Base-by-base conservation (phyloP, 1,140 invertebrate species). In the Zeugodacus cucurbitae region DNA sequence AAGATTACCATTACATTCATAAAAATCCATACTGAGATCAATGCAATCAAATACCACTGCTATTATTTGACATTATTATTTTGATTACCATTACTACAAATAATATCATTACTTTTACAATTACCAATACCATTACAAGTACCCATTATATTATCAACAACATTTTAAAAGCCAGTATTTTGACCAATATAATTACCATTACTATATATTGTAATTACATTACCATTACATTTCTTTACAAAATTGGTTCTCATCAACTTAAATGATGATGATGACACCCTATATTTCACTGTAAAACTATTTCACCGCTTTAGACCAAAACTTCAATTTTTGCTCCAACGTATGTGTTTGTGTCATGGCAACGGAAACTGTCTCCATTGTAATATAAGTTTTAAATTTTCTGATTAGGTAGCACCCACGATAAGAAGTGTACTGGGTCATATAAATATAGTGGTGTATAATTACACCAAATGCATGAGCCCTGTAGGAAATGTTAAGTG, bases 341-440 rank as follows among this genome's bases (percentile, higher is more conserved):
- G 37, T 8, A 67, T 14, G 62, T 67, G 62, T 41, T 41, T 74
- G 67, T 44, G 67, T 11, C 37, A 74, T 41, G 67, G 14, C 32
- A 41, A 74, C 67, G 32, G 37, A 41, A 74, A 41, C 67, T 74
- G 67, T 74, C 67, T 37, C 67, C 67, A 74, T 74, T 74, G 67
- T 74, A 41, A 74, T 37, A 74, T 74, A 29, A 74, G 67, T 74
- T 74, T 41, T 74, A 34, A 41, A 74, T 74, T 74, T 74, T 74
- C 67, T 74, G 67, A 74, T 74, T 74, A 74, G 37, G 17, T 14
- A 74, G 67, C 22, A 17, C 17, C 17, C 20, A 41, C 14, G 67
- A 44, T 74, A 74, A 22, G 67, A 41, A 41, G 37, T 41, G 32
- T 41, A 41, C 1, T 37, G 32, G 20, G 32, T 14, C 2, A 2